Base-by-base conservation (phyloP, 2,888 invertebrate genomes). In the Mylabris sibirica region DNA sequence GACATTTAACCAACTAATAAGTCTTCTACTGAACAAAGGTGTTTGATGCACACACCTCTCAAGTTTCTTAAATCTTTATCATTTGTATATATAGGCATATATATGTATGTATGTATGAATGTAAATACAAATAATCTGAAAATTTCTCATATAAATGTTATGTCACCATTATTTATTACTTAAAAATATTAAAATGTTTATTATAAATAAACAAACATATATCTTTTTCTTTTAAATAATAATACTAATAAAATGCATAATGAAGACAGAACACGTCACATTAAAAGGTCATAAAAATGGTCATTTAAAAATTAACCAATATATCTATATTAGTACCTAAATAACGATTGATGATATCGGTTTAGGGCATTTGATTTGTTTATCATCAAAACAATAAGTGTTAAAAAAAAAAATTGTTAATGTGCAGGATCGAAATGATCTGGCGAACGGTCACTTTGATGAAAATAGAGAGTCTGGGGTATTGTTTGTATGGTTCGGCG, bases 401-500 rank as follows among this genome's bases (percentile, higher is more conserved):
- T 24, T 57, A 24, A 57, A 30, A 30, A 30, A 24, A 24, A 24
- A 57, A 57, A 57, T 24, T 24, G 57, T 57, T 24, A 12, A 49
- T 49, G 11, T 49, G 17, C n/a, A 44, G 41, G 41, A n/a, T 44
- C 17, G n/a, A 6, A 11, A n/a, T n/a, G 24, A 57, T 24, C 24
- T 57, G 24, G 24, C 24, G 57, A 57, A 22, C 57, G 57, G 57
- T 57, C 57, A 57, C 4, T 24, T 57, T 57, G 57, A 57, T 57
- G 57, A 57, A 12, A 57, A 14, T 24, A 24, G 22, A 49, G 49
- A 53, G 57, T 57, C 57, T 57, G 57, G 57, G 57, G 57, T 57
- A 24, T 57, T 57, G 57, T 57, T 57, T 57, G 24, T 57, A 57
- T 14, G 57, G 57, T 57, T 57, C 57, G 57, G 24, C 57, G 57